Base-by-base conservation (phyloP, 2,797 vertebrate genomes). In the Falco cherrug region DNA sequence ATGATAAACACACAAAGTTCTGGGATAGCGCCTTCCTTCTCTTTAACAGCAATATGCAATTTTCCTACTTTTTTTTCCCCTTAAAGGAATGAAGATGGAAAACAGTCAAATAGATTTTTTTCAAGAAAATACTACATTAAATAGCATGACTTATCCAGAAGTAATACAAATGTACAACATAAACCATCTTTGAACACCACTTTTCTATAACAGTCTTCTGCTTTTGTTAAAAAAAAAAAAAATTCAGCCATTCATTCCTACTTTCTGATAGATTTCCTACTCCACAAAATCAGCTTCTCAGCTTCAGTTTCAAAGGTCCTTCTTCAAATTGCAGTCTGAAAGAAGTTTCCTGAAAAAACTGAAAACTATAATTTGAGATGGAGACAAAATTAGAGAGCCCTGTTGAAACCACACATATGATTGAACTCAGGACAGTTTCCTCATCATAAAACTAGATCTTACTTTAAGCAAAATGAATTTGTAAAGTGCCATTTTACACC, bases 1-100 rank as follows among this genome's bases (percentile, higher is more conserved):
- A 92, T 95, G 96, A 97, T 79, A 97, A 97, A 97, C 75, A 26
- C 47, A 78, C 19, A 88, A 57, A 90, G 15, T 57, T 89, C n/a
- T 61, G 26, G 61, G 73, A 74, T 48, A 63, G 45, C 39, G 35
- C 54, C 10, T 87, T 90, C 31, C 37, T 87, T 80, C 41, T 67
- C 25, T 75, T 86, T 83, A 94, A 73, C 20, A 74, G 73, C 89
- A 84, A 26, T 53, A 54, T 33, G 3, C 8, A 41, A 64, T 90
- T 69, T 33, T 85, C 22, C 29, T 86, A 48, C 63, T 65, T 81
- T 37, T 53, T 57, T 60, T 47, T 18, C 4, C 33, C 4, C 16
- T 70, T 73, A 41, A 51, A 69, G 18, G 9, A 89, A 60, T 50
- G 29, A 75, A 75, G 65, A 67, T 33, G 24, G 25, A 53, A 93